Base-by-base conservation (phyloP, 2,888 invertebrate species). In the Stegophylla sp. region DNA sequence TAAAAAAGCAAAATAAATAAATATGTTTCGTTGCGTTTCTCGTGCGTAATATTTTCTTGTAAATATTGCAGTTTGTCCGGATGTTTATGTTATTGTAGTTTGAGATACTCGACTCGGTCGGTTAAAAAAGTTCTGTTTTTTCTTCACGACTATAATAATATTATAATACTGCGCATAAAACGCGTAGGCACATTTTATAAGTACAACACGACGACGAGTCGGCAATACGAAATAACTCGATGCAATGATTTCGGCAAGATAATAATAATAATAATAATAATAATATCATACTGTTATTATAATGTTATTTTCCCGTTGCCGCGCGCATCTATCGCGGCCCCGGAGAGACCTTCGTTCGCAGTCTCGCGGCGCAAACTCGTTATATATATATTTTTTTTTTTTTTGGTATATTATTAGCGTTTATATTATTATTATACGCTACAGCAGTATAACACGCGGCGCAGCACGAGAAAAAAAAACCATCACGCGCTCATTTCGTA, bases 401-500 rank as follows among this genome's bases (percentile, higher is more conserved):
- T n/a, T n/a, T n/a, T n/a, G n/a, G 61, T 63, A 61, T 74, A 53
- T 23, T 53, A 53, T 53, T 53, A 53, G n/a, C 53, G 23, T 20
- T 1, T 56, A 34, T n/a, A 41, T 41, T 2, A n/a, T n/a, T n/a
- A n/a, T 10, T 34, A 23, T 26, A 1, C 7, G 45, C 45, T 20
- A 48, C n/a, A 17, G 17, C 34, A 64, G n/a, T 41, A 20, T 64
- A 34, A 20, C 26, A 20, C 20, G 48, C 23, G 23, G 53, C 53
- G 41, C 71, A 10, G 41, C n/a, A n/a, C n/a, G n/a, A n/a, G n/a
- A n/a, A n/a, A 41, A 71, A 71, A 41, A 53, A 71, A 41, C 28
- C 20, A 43, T 41, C 73, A 10, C 59, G 43, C 34, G 74, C 28
- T 48, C 61, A 48, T 74, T 74, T 74, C 74, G 48, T 73, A 73